Evolutionary conservation across 2,113 vertebrate genomes (phyloP).

Genomic region (Hymenochirus boettgeri): DNA sequence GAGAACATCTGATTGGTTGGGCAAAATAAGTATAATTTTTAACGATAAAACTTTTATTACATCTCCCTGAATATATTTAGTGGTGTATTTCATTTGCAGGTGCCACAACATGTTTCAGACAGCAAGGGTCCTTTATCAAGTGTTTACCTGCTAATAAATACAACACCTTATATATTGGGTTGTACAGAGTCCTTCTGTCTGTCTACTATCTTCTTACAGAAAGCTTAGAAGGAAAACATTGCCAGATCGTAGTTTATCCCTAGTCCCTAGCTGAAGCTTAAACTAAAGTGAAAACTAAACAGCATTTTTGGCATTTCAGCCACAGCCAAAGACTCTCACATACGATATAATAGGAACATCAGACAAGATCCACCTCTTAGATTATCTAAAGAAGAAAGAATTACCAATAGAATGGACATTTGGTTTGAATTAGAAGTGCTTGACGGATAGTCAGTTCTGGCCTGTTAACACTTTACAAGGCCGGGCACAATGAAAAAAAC

Average conservation of each 20-base stretch:
- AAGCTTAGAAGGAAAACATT: conserved; percentile 12
- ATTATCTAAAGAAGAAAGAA: conserved; percentile 30
- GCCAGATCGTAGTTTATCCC: conserved; percentile 36
- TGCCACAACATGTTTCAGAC: no score
- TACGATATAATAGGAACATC: conserved; percentile 29
- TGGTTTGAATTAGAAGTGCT: conserved; percentile 32
- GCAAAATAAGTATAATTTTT: no score
- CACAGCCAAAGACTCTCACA: conserved; percentile 27
- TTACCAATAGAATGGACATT: conserved; percentile 33
- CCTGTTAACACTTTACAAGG: neutral
- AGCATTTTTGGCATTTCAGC: conserved; percentile 38
- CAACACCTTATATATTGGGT: no score
- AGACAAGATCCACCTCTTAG: conserved; percentile 27
- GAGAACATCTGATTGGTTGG: no score
- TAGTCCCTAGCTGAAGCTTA: conserved; percentile 32
- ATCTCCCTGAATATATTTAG: no score
- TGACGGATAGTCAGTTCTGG: conserved; percentile 15
- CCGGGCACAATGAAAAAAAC: no score
- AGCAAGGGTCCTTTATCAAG: no score
- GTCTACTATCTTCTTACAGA: no score
- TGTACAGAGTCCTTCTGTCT: no score
- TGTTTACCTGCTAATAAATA: no score
- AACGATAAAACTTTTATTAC: no score
- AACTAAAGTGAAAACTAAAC: conserved; percentile 41
- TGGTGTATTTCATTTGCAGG: no score